Percentiles rank a stretch among this genome's conserved stretches.
These are phyloP conservation scores for Pachliopta kotzebuea DNA, from an alignment of 2,888 invertebrate species.

Conservation along the genomic window DNA sequence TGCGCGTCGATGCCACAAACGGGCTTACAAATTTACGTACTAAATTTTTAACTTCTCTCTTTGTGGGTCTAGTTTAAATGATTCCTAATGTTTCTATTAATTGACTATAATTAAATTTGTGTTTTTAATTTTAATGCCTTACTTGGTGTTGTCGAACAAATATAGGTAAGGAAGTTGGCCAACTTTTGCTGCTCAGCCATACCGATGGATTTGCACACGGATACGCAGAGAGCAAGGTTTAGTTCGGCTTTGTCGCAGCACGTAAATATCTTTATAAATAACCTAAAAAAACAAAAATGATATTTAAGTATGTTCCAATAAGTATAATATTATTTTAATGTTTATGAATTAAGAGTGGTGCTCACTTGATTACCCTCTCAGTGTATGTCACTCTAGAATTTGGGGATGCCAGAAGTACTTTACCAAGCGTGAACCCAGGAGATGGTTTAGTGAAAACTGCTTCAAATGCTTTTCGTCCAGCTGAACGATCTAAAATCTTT, in stretches of 20 bases:
- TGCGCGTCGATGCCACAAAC: too few relatives aligned
- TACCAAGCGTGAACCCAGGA: slow-evolving; percentile 84
- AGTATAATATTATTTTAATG: background rate
- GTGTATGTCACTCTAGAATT: slow-evolving; percentile 88
- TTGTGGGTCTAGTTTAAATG: too few relatives aligned
- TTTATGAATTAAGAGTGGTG: background rate
- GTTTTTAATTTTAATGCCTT: slow-evolving; percentile 24
- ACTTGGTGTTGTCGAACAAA: slow-evolving; percentile 63
- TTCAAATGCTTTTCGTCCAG: slow-evolving; percentile 90
- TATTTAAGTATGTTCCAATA: slow-evolving; percentile 1
- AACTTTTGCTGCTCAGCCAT: slow-evolving; percentile 67
- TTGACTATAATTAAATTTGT: too few relatives aligned
- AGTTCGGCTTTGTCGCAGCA: slow-evolving; percentile 64
- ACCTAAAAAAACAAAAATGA: slow-evolving; percentile 41
- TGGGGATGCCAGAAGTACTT: slow-evolving; percentile 89
- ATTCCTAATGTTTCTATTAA: too few relatives aligned
- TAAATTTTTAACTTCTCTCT: too few relatives aligned
- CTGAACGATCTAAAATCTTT: slow-evolving; percentile 89
- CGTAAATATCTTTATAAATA: slow-evolving; percentile 71
- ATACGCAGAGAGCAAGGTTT: slow-evolving; percentile 60
- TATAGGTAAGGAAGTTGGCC: slow-evolving; percentile 55
- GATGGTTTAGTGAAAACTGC: slow-evolving; percentile 86
- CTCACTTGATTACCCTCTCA: slow-evolving; percentile 85
- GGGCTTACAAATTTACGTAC: too few relatives aligned
- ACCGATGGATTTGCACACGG: slow-evolving; percentile 69